phyloP scores from a whole-genome alignment of 92 coral and sea anemone species.

The Plumapathes pennacea region DNA sequence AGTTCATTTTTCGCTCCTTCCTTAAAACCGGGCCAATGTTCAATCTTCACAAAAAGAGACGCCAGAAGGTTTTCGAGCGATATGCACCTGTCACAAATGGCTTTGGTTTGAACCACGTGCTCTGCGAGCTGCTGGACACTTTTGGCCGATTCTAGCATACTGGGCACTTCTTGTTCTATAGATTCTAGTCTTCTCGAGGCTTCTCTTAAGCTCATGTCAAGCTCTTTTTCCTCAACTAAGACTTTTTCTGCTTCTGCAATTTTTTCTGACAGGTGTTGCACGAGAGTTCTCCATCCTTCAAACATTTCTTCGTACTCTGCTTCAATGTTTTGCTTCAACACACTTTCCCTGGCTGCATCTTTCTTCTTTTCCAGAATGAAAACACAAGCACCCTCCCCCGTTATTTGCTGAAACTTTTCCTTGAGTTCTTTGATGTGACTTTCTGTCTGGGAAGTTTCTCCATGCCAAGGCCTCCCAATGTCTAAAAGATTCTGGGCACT shows the following conservation, averaged over 20 bases:
- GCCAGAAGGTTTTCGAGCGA: conserved; percentile 54
- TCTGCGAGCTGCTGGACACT: conserved; percentile 47
- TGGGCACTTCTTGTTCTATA: conserved; percentile 54
- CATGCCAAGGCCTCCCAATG: conserved; percentile 19
- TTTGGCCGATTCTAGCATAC: conserved; percentile 29
- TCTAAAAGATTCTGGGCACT: conserved; percentile 25
- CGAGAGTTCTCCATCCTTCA: conserved; percentile 60
- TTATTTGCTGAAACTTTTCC: conserved; percentile 37
- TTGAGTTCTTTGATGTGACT: conserved; percentile 50
- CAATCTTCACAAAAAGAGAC: conserved; percentile 52
- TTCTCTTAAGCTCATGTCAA: conserved; percentile 53
- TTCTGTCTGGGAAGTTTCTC: conserved; percentile 47
- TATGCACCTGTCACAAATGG: conserved; percentile 44
- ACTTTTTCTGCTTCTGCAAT: conserved; percentile 46
- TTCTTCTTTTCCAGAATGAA: conserved; percentile 42
- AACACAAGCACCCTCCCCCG: conserved; percentile 40
- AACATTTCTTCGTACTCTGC: conserved; percentile 34
- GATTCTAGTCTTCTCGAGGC: conserved; percentile 61
- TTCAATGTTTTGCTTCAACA: conserved; percentile 22
- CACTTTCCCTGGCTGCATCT: conserved; percentile 10
- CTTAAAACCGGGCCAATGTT: conserved; percentile 15
- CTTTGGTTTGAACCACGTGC: conserved; percentile 39
- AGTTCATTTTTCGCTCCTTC: conserved; percentile 4
- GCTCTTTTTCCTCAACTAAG: conserved; percentile 42
- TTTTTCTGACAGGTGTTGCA: conserved; percentile 44